Evolutionary conservation across 2,888 invertebrate species (phyloP).

Genomic region (Epiblema foenella): DNA sequence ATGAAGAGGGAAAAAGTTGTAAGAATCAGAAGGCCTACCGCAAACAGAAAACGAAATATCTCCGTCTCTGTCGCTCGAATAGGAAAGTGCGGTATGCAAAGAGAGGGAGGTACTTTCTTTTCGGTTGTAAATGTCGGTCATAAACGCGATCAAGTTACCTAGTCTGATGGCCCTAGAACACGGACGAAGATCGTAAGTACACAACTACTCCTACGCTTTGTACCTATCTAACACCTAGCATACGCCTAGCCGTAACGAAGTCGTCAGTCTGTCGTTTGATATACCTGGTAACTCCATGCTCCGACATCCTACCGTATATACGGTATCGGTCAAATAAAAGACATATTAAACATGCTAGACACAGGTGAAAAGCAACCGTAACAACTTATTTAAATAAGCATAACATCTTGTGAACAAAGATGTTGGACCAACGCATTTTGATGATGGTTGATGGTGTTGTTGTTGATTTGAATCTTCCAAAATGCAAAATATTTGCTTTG

Average conservation of each 20-base stretch:
- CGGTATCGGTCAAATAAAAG: constrained; percentile 18
- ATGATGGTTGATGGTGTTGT: too few species aligned
- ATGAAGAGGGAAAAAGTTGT: too few species aligned
- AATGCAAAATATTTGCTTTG: too few species aligned
- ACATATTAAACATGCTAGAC: neutral
- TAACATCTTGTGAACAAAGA: too few species aligned
- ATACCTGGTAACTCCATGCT: constrained; percentile 71
- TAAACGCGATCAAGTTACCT: too few species aligned
- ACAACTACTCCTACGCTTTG: constrained; percentile 48
- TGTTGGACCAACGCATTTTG: too few species aligned
- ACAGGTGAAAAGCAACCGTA: neutral
- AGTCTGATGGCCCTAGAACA: constrained; percentile 7
- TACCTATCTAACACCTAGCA: constrained; percentile 53
- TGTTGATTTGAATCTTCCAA: too few species aligned
- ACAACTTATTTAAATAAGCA: neutral
- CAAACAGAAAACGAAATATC: too few species aligned
- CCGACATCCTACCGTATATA: constrained; percentile 47
- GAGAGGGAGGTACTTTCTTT: too few species aligned
- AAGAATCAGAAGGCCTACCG: too few species aligned
- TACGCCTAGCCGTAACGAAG: constrained; percentile 49
- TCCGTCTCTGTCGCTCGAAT: too few species aligned
- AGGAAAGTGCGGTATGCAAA: too few species aligned
- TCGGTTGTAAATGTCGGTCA: neutral
- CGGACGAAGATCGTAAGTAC: constrained; percentile 44
- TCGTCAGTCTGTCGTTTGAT: constrained; percentile 66